These are phyloP conservation scores for Nasonia giraulti DNA, from an alignment of 1,140 invertebrate genomes.

Conservation along the genomic window DNA sequence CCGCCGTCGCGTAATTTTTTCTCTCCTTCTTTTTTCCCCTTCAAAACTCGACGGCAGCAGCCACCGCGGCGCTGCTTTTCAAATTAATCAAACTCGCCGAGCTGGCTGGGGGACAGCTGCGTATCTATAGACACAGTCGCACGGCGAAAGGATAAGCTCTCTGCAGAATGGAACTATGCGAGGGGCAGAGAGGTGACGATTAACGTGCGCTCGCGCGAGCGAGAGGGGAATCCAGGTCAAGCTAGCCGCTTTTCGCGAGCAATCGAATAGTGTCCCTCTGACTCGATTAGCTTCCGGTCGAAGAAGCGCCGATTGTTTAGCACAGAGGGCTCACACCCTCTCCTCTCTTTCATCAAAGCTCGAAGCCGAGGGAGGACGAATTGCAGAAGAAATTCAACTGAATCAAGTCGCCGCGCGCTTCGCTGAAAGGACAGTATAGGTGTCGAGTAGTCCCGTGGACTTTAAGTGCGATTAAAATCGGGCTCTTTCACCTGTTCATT, in stretches of 20 bases:
- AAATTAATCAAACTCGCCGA: not conserved
- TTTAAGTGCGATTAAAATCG: constrained; percentile 19
- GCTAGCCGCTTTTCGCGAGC: not conserved
- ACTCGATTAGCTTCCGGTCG: constrained; percentile 27
- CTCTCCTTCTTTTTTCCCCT: not conserved
- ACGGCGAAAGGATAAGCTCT: not conserved
- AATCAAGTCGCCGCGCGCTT: not conserved
- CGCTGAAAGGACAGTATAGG: not conserved
- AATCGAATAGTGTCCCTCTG: constrained; percentile 33
- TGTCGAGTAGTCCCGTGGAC: not conserved
- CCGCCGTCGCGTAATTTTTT: not conserved
- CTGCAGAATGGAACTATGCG: constrained; percentile 16
- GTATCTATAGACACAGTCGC: not conserved
- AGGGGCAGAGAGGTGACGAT: not conserved
- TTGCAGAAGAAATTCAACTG: not conserved
- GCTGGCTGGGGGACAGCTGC: too few species aligned
- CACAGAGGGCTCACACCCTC: not conserved
- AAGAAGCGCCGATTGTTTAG: not conserved
- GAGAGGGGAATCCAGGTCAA: constrained; percentile 3
- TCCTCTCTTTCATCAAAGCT: not conserved
- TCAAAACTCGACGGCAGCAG: too few species aligned
- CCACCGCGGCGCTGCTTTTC: not conserved
- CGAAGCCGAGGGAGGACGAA: not conserved
- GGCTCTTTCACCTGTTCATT: not conserved
- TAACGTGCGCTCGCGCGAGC: not conserved